phyloP scores from a whole-genome alignment of 2,888 invertebrate genomes.

The Ophonus ardosiacus region DNA sequence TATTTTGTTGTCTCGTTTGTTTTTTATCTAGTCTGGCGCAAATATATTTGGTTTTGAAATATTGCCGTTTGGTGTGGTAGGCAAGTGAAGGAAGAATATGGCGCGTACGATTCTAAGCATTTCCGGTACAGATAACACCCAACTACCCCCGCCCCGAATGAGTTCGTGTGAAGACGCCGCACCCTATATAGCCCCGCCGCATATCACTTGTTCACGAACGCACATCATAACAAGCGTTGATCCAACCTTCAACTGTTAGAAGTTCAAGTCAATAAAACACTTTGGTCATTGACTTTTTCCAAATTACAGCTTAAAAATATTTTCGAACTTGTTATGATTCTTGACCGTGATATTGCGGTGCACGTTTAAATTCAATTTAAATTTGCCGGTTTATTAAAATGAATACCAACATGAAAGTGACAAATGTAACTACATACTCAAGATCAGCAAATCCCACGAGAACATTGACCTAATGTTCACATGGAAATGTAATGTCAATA shows the following conservation, averaged over 20 bases:
- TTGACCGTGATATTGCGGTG: conserved; percentile 5
- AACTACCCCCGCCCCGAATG: conserved; percentile 23
- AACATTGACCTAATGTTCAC: conserved; percentile 58
- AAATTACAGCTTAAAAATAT: neutral
- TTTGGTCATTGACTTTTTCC: conserved; percentile 9
- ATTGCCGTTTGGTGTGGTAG: neutral
- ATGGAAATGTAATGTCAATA: conserved; percentile 44
- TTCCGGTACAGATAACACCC: conserved; percentile 47
- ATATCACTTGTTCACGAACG: conserved; percentile 35
- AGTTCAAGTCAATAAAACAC: conserved; percentile 42
- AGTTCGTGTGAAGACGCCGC: conserved; percentile 37
- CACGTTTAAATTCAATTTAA: conserved; percentile 45
- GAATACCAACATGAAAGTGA: conserved; percentile 47
- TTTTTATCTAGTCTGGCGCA: neutral
- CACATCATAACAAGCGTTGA: neutral
- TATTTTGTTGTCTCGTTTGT: neutral
- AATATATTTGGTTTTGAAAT: conserved; percentile 16
- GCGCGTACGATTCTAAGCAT: conserved; percentile 42
- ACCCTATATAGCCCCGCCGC: conserved; percentile 31
- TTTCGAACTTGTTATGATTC: neutral
- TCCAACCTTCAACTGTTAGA: conserved; percentile 13
- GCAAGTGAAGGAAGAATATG: conserved; percentile 26
- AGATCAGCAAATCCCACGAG: conserved; percentile 51
- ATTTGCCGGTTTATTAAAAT: conserved; percentile 48
- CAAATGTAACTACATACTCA: conserved; percentile 48